Percentiles rank a stretch among this genome's conserved stretches.
Conservation (phyloP, 2,113 vertebrate species). For the Lophochroa leadbeateri region DNA sequence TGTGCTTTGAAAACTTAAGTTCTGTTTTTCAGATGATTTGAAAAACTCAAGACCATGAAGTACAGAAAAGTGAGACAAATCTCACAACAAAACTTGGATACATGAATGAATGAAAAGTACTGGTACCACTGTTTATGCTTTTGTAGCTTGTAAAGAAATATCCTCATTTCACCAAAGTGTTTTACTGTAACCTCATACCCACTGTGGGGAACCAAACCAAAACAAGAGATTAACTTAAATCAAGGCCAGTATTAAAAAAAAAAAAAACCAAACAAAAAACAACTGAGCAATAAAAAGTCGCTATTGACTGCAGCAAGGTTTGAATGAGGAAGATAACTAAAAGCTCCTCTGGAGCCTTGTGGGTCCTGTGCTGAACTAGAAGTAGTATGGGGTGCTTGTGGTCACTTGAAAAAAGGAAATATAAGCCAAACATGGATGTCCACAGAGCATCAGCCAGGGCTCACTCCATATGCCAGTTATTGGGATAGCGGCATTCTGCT, state of each 20-base stretch:
- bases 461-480: neutral
- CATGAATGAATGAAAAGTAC: neutral
- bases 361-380: neutral
- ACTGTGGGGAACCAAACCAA: neutral
- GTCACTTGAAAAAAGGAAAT: neutral
- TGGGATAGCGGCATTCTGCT: neutral
- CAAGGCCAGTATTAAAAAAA: neutral
- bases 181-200: neutral
- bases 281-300: neutral
- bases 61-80: neutral
- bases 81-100: neutral
- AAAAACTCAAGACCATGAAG: neutral
- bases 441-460: accelerated
- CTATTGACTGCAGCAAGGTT: neutral
- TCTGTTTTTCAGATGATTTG: neutral
- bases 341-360: accelerated
- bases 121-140: neutral
- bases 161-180: neutral
- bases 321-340: neutral
- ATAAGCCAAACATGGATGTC: neutral
- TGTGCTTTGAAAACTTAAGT: neutral
- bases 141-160: neutral
- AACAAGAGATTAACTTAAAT: neutral
- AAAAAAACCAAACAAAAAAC: neutral
- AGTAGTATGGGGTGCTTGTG: neutral